Conservation (phyloP, 2,797 vertebrate species). For the Huso huso region DNA sequence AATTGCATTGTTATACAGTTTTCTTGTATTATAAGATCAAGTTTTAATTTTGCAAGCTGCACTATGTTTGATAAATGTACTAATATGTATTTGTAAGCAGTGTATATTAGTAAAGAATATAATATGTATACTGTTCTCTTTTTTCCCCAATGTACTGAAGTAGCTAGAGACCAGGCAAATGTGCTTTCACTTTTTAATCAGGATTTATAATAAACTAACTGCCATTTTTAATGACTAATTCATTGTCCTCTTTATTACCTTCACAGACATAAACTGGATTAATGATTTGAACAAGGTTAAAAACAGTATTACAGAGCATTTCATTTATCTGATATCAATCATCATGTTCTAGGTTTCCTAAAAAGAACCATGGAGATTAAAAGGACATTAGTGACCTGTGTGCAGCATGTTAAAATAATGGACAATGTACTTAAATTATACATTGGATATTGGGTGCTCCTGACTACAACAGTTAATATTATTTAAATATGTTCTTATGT, state of each 20-base stretch:
- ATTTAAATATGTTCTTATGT: too few species aligned
- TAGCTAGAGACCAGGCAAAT: constrained; percentile 41
- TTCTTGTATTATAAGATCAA: too few species aligned
- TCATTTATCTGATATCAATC: constrained; percentile 63
- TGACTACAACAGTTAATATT: neutral
- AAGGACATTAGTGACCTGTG: constrained; percentile 61
- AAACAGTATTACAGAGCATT: constrained; percentile 65
- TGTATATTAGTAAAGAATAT: too few species aligned
- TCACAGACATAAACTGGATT: constrained; percentile 65
- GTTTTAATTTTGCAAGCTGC: too few species aligned
- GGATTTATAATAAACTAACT: constrained; percentile 70
- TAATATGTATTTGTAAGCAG: too few species aligned
- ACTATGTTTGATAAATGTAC: too few species aligned
- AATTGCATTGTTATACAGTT: too few species aligned
- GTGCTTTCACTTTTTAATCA: constrained; percentile 70
- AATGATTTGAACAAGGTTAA: constrained; percentile 72
- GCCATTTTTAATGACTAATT: constrained; percentile 67
- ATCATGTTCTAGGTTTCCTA: constrained; percentile 54
- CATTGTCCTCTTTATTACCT: constrained; percentile 69
- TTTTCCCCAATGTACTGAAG: constrained; percentile 32
- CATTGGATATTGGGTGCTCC: neutral
- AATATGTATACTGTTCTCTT: constrained; percentile 26
- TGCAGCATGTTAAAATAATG: constrained; percentile 56
- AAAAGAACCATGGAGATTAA: constrained; percentile 57
- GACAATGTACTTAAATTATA: neutral